Conservation (phyloP, 2,113 vertebrate genomes). For the Plestiodon gilberti region DNA sequence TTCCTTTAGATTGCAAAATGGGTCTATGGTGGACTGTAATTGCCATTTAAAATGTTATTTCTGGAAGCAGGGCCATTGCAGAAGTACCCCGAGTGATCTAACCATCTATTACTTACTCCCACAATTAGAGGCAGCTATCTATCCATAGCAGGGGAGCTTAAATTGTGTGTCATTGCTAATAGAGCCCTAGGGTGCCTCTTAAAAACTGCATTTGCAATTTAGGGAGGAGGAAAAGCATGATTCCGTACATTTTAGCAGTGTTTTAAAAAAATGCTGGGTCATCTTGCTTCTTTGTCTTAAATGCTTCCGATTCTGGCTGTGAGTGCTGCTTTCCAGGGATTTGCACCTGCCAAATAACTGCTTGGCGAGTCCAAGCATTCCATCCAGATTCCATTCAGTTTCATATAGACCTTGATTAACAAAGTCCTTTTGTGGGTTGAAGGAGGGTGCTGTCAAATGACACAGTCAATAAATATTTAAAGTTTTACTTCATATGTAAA, state of each 20-base stretch:
- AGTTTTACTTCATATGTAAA: constrained; percentile 49
- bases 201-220: constrained; percentile 27
- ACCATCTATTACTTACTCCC: constrained; percentile 33
- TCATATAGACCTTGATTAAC: constrained; percentile 44
- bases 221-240: constrained; percentile 9
- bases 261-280: not conserved
- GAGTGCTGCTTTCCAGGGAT: constrained; percentile 1
- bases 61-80: constrained; percentile 20
- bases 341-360: constrained; percentile 13
- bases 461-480: constrained; percentile 31
- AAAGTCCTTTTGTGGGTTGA: constrained; percentile 16
- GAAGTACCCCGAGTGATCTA: not conserved
- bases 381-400: constrained; percentile 36
- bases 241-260: not conserved
- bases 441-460: constrained; percentile 26
- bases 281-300: constrained; percentile 11
- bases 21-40: constrained; percentile 8
- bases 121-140: constrained; percentile 27
- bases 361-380: constrained; percentile 31
- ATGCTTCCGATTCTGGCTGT: not conserved
- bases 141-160: constrained; percentile 34
- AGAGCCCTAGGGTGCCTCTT: not conserved
- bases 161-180: not conserved
- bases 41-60: not conserved
- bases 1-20: not conserved